Conservation (phyloP, 2,113 vertebrate genomes). For the Oncorhynchus masou region DNA sequence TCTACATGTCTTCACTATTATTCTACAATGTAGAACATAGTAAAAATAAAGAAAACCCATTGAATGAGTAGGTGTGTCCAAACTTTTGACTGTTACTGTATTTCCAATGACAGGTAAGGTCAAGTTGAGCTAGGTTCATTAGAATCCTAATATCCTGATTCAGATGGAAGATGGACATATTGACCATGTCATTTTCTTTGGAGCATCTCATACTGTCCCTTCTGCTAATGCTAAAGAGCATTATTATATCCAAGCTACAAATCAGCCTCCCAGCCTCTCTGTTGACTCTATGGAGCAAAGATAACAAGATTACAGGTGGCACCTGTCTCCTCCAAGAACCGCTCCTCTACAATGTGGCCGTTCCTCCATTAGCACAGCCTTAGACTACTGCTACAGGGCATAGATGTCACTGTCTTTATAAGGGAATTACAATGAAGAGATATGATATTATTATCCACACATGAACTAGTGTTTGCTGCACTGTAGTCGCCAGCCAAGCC, state of each 20-base stretch:
- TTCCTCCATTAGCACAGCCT: conserved; percentile 15
- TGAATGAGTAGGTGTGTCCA: no score
- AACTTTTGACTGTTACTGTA: no score
- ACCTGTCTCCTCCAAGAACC: conserved; percentile 44
- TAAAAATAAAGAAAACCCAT: no score
- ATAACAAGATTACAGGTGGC: conserved; percentile 49
- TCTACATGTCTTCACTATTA: no score
- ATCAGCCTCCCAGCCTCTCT: conserved; percentile 19
- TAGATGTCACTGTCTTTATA: conserved; percentile 31
- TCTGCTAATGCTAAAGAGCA: conserved; percentile 27
- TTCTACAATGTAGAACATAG: no score
- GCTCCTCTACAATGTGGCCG: conserved; percentile 17
- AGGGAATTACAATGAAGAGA: conserved; percentile 36
- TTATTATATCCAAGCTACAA: conserved; percentile 26
- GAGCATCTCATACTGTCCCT: conserved; percentile 8
- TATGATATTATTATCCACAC: conserved; percentile 31
- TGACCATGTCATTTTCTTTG: conserved; percentile 25
- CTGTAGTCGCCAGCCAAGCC: background rate
- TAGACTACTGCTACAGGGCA: conserved; percentile 26
- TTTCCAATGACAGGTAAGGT: no score
- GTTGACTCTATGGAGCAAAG: conserved; percentile 16
- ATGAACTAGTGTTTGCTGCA: conserved; percentile 3
- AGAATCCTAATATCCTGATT: background rate
- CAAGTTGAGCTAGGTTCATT: background rate
- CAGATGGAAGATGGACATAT: conserved; percentile 6